These are phyloP conservation scores for Podarcis cretensis DNA, from an alignment of 2,113 vertebrate genomes.

Conservation along the genomic window DNA sequence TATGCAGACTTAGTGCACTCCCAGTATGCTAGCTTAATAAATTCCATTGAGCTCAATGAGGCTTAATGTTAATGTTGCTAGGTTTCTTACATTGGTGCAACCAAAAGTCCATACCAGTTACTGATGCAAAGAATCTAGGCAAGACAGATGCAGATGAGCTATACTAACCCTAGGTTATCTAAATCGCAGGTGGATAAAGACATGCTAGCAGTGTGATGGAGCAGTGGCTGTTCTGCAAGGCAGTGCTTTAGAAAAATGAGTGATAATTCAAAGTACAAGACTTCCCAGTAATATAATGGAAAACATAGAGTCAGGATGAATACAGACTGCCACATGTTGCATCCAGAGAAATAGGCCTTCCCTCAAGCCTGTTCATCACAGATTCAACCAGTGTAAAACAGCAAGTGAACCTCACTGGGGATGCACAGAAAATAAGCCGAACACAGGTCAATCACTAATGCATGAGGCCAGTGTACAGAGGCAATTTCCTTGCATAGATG, in stretches of 20 bases:
- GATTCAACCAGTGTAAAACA: not conserved
- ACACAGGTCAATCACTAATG: not conserved
- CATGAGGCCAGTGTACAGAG: not conserved
- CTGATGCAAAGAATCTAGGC: not conserved
- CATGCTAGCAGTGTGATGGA: not conserved
- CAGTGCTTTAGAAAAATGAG: not conserved
- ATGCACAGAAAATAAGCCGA: not conserved
- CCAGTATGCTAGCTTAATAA: not conserved
- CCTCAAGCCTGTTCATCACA: no score
- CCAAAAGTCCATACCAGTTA: not conserved
- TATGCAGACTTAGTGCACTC: not conserved
- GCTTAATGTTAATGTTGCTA: not conserved
- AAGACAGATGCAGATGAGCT: not conserved
- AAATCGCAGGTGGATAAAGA: not conserved
- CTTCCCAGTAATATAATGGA: not conserved
- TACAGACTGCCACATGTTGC: no score
- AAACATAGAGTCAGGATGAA: not conserved
- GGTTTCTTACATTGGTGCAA: not conserved
- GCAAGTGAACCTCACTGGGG: not conserved
- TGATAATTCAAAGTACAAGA: not conserved
- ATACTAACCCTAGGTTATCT: not conserved
- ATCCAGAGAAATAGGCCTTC: not conserved
- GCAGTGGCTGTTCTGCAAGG: not conserved
- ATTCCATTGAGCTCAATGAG: not conserved
- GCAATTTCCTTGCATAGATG: not conserved